A percentile compares a stretch with the other conserved stretches of the same genome.
These are phyloP conservation scores for Stratiomys singularior DNA, from an alignment of 2,888 invertebrate genomes.

Conservation along the genomic window DNA sequence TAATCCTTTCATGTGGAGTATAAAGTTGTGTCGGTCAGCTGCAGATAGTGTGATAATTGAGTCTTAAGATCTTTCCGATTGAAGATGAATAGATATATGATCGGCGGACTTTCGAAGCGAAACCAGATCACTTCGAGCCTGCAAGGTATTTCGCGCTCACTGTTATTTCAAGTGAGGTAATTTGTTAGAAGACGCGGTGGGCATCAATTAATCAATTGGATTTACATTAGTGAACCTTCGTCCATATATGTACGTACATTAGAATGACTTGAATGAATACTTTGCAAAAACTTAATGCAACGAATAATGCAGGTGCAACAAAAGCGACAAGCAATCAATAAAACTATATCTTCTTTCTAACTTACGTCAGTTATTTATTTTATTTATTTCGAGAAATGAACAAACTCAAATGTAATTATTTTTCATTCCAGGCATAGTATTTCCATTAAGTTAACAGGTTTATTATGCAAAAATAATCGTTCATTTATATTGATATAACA, in stretches of 20 bases:
- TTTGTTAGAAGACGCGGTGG: constrained; percentile 43
- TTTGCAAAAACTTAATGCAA: background rate
- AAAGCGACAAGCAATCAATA: no score
- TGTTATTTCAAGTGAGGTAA: constrained; percentile 41
- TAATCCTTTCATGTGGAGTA: constrained; percentile 45
- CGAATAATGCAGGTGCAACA: no score
- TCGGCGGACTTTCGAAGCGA: constrained; percentile 21
- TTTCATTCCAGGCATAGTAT: no score
- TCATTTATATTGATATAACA: no score
- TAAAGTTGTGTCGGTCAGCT: background rate
- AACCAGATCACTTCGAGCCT: constrained; percentile 29
- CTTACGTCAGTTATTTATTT: no score
- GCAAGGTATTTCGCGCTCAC: constrained; percentile 29
- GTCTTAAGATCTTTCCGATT: constrained; percentile 50
- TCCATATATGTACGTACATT: no score
- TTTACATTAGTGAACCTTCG: background rate
- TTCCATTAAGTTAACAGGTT: no score
- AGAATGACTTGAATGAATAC: no score
- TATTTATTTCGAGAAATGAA: no score
- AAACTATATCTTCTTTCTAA: no score
- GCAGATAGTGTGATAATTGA: constrained; percentile 51
- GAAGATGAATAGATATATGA: constrained; percentile 28
- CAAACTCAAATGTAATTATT: no score
- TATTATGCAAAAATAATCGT: no score
- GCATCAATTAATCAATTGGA: constrained; percentile 40